These are phyloP conservation scores for Stenolophus ochropezus DNA, from an alignment of 2,888 invertebrate species.

Conservation along the genomic window DNA sequence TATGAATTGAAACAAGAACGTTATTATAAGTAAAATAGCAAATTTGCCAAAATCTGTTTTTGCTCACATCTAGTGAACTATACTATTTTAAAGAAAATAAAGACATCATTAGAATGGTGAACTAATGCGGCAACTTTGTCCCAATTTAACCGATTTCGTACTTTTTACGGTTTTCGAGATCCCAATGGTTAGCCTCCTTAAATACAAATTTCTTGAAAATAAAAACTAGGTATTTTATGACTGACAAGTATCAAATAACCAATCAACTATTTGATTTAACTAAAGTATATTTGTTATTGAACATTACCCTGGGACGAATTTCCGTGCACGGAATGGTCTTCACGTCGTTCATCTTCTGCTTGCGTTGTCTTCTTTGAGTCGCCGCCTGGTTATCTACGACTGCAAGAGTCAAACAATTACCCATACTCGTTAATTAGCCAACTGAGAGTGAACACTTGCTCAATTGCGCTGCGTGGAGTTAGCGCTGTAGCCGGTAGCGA, in stretches of 20 bases:
- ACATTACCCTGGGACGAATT: background rate
- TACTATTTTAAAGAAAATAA: too few species aligned
- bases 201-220: background rate
- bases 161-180: too few species aligned
- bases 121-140: too few species aligned
- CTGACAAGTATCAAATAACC: too few species aligned
- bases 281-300: too few species aligned
- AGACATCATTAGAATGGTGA: background rate
- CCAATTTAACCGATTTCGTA: too few species aligned
- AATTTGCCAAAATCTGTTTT: too few species aligned
- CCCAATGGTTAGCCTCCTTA: too few species aligned
- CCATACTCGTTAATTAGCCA: constrained; percentile 55
- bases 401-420: constrained; percentile 57
- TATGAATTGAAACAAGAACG: too few species aligned
- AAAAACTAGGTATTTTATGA: background rate
- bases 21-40: too few species aligned
- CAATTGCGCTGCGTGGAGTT: background rate
- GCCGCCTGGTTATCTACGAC: constrained; percentile 48
- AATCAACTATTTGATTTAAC: too few species aligned
- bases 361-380: constrained; percentile 8
- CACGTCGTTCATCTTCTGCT: constrained; percentile 25
- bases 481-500: background rate
- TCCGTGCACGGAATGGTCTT: background rate
- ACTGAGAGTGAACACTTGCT: constrained; percentile 10
- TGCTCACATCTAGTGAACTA: too few species aligned